Percentiles rank a stretch among this genome's conserved stretches.
Conservation (phyloP, 1,140 invertebrate genomes). For the Carcinoscorpius rotundicauda region DNA sequence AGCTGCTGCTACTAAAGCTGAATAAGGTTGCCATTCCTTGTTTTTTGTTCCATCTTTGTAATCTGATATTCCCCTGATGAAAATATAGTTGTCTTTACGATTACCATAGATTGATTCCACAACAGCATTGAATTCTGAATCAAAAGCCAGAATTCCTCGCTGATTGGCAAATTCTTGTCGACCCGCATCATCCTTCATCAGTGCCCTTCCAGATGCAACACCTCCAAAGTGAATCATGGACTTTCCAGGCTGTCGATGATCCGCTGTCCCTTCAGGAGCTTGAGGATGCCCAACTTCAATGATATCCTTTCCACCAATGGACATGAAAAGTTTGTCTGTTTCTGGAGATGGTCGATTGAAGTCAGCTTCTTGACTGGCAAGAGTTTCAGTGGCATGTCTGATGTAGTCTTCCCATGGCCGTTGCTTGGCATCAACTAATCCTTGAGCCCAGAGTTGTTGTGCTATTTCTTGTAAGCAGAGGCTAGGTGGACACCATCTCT, state of each 20-base stretch:
- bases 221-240: slow-evolving; percentile 61
- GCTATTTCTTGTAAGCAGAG: slow-evolving; percentile 69
- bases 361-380: slow-evolving; percentile 41
- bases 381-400: slow-evolving; percentile 50
- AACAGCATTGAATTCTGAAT: slow-evolving; percentile 91
- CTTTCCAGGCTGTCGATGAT: slow-evolving; percentile 24
- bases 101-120: slow-evolving; percentile 88
- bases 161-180: slow-evolving; percentile 57
- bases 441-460: slow-evolving; percentile 45
- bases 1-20: slow-evolving; percentile 74
- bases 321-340: slow-evolving; percentile 89
- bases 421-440: slow-evolving; percentile 26
- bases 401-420: slow-evolving; percentile 49
- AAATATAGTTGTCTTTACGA: slow-evolving; percentile 68
- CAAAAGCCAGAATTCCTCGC: slow-evolving; percentile 71
- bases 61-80: slow-evolving; percentile 74
- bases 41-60: slow-evolving; percentile 86
- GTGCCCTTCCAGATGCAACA: slow-evolving; percentile 63
- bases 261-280: slow-evolving; percentile 30
- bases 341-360: slow-evolving; percentile 61
- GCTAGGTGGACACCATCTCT: slow-evolving; percentile 69
- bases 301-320: slow-evolving; percentile 80
- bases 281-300: slow-evolving; percentile 88
- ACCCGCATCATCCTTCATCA: slow-evolving; percentile 57
- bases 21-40: slow-evolving; percentile 91